Percentiles rank a stretch among this genome's conserved stretches.
phyloP scores from a whole-genome alignment of 2,888 invertebrate genomes.

The Lissocephala sabroskyi region DNA sequence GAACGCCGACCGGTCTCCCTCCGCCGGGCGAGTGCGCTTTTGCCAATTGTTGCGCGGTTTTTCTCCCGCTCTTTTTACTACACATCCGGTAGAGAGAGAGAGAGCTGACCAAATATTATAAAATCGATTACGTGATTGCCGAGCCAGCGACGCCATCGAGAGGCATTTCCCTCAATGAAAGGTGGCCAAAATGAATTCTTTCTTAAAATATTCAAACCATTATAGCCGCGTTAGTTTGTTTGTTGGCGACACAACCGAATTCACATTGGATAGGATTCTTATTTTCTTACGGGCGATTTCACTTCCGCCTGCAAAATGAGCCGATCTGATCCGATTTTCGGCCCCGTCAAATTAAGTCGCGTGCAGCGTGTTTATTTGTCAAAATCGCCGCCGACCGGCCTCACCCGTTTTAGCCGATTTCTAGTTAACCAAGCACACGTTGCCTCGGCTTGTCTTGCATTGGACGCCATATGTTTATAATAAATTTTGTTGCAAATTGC shows the following conservation, averaged over 20 bases:
- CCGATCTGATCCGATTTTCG: too few relatives aligned
- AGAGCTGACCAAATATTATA: too few relatives aligned
- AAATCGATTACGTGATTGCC: constrained; percentile 61
- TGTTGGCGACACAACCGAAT: too few relatives aligned
- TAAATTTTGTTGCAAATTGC: constrained; percentile 52
- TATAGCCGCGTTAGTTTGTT: too few relatives aligned
- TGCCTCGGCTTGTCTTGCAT: background rate
- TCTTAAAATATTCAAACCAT: too few relatives aligned
- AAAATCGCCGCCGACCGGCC: constrained; percentile 38
- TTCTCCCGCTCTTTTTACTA: too few relatives aligned
- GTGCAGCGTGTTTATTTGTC: constrained; percentile 63
- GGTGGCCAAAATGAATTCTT: background rate
- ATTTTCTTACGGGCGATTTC: too few relatives aligned
- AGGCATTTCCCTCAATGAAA: constrained; percentile 5
- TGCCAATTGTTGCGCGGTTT: too few relatives aligned
- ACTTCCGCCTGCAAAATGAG: constrained; percentile 39
- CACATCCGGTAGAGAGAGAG: too few relatives aligned
- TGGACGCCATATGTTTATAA: constrained; percentile 59
- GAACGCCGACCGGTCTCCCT: too few relatives aligned
- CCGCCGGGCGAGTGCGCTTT: too few relatives aligned
- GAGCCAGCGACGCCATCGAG: constrained; percentile 35
- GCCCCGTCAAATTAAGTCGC: constrained; percentile 33
- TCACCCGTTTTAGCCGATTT: constrained; percentile 6
- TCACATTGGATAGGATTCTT: too few relatives aligned
- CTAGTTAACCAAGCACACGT: background rate